These are phyloP conservation scores for Sebastes alutus DNA, from an alignment of 2,797 vertebrate species.

Conservation along the genomic window DNA sequence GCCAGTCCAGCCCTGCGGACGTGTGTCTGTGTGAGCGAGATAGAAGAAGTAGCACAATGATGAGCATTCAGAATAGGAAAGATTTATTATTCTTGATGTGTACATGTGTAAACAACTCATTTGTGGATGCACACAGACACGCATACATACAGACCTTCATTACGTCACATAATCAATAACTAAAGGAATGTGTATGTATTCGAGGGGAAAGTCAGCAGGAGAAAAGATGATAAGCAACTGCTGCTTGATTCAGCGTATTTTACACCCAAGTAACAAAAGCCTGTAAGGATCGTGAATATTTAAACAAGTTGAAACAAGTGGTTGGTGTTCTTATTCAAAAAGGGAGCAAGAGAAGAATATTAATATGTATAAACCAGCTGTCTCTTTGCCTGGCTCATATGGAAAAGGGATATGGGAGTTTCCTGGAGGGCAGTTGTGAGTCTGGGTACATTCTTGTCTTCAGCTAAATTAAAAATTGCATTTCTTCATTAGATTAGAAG, in stretches of 20 bases:
- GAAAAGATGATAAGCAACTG: neutral
- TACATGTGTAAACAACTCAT: neutral
- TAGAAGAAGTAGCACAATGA: neutral
- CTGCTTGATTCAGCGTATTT: constrained; percentile 15
- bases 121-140: neutral
- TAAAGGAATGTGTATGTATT: neutral
- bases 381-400: constrained; percentile 2
- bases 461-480: neutral
- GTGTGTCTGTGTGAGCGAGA: neutral
- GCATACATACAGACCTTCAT: neutral
- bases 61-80: neutral
- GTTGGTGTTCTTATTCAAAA: constrained; percentile 10
- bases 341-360: neutral
- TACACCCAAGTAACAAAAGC: neutral
- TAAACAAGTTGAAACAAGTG: neutral
- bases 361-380: constrained; percentile 34
- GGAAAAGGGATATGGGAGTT: constrained; percentile 1
- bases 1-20: neutral
- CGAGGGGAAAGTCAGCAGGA: neutral
- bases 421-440: neutral
- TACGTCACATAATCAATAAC: neutral
- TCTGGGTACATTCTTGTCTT: neutral
- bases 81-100: neutral
- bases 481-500: constrained; percentile 4
- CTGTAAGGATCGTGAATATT: constrained; percentile 9